Base-by-base conservation (phyloP, 2,113 vertebrate species). In the Catharus fuscescens region DNA sequence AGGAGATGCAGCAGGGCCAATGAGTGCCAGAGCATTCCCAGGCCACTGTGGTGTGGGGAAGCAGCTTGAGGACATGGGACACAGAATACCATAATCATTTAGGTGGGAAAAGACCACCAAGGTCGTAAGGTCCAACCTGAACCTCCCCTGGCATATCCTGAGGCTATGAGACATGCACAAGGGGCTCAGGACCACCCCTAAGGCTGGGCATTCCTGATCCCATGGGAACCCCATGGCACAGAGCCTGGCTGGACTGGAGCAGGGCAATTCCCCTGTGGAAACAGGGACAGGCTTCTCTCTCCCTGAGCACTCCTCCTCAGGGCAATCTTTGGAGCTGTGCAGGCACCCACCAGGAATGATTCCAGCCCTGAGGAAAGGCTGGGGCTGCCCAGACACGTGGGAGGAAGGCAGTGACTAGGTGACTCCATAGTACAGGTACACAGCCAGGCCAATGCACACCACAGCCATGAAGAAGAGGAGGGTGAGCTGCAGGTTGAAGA, bases 401-500 rank as follows among this genome's bases (percentile, higher is more conserved):
- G 40, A 73, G 38, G 70, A 21, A 82, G 80, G 57, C 61, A 47
- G 57, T 24, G 40, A 52, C 93, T 98, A 98, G 0, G 5, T 90
- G 52, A 90, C 89, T 28, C 98, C 98, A 14, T 99, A 99, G 96
- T 99, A 99, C 72, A 99, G 96, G 90, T 98, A 98, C 93, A 98
- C 98, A 83, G 99, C 99, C 14, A 99, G 82, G 86, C 97, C 98
- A 0, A 99, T 98, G 97, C 99, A 97, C 3, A 85, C 50, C 6
- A 98, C 93, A 0, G 99, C 98, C 21, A 99, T 4, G 6, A 98
- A 98, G 96, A 99, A 99, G 73, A 98, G 92, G 13, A 97, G 94
- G 5, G 98, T 99, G 85, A 99, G 98, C 97, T 99, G 98, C 71
- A 99, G 96, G 80, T 96, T 97, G 85, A 99, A 97, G 32, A 99